These are phyloP conservation scores for Mesorhabditis spiculigera DNA, from an alignment of 2,888 invertebrate genomes.

Conservation along the genomic window DNA sequence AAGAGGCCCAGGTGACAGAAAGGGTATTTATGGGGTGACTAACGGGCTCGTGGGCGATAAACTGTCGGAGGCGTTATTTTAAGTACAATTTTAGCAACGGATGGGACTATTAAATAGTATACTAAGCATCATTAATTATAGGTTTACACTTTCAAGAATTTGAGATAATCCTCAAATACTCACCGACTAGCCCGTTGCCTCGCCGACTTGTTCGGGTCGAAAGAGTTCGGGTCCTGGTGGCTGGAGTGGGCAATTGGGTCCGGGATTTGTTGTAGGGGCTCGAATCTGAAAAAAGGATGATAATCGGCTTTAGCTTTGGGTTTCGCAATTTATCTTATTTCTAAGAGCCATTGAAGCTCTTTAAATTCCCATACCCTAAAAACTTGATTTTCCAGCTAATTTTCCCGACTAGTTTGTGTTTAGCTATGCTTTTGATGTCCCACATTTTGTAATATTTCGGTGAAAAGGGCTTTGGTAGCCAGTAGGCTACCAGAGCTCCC, in stretches of 20 bases:
- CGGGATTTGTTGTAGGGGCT: not conserved
- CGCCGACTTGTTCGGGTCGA: not conserved
- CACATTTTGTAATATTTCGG: not conserved
- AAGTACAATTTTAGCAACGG: no score
- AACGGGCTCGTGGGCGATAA: no score
- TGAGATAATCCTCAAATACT: not conserved
- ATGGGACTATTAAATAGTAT: no score
- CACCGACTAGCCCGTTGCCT: not conserved
- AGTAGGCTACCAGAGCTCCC: not conserved
- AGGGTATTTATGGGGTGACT: no score
- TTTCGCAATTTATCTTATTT: no score
- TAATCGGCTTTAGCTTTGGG: not conserved
- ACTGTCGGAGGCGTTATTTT: no score
- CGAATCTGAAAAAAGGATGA: not conserved
- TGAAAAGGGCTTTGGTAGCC: constrained; percentile 5
- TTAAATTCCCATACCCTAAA: no score
- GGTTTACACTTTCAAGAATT: no score
- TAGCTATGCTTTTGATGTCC: not conserved
- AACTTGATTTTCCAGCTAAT: no score
- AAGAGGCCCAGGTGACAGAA: no score
- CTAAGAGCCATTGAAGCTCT: no score
- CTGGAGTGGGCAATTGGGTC: not conserved
- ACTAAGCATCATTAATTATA: no score
- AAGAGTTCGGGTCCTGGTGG: not conserved
- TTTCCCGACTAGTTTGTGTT: not conserved